Evolutionary conservation across 2,888 invertebrate genomes (phyloP).

Genomic region (Poecilobothrus nobilitatus): DNA sequence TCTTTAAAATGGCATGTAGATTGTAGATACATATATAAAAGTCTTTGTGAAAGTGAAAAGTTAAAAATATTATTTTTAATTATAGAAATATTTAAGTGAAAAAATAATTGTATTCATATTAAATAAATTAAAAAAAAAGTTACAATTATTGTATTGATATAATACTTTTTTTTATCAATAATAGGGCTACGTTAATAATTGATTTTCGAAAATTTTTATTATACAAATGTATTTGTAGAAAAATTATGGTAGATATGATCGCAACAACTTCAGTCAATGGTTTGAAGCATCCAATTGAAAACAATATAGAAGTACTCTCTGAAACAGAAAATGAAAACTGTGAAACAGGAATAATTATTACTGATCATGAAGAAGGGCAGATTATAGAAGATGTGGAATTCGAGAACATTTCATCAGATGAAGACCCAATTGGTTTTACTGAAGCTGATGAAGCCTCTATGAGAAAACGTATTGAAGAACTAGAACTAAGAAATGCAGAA

Average conservation of each 20-base stretch:
- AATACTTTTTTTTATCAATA: no score
- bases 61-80: no score
- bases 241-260: background rate
- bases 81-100: no score
- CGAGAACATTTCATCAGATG: constrained; percentile 42
- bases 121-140: no score
- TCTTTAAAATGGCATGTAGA: no score
- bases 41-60: no score
- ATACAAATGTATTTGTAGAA: background rate
- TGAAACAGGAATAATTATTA: constrained; percentile 18
- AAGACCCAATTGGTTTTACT: constrained; percentile 19
- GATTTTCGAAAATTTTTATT: background rate
- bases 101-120: no score
- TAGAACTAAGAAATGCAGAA: constrained; percentile 42
- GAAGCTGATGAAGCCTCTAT: constrained; percentile 31
- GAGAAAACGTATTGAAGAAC: constrained; percentile 38
- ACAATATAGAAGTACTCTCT: background rate
- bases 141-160: background rate
- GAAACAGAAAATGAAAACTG: constrained; percentile 17
- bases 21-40: no score
- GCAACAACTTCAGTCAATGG: background rate
- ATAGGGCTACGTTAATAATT: no score
- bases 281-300: background rate
- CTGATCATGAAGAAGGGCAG: constrained; percentile 41
- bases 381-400: constrained; percentile 36